Conservation (phyloP, 2,888 invertebrate species). For the Aphelenchoides bicaudatus region DNA sequence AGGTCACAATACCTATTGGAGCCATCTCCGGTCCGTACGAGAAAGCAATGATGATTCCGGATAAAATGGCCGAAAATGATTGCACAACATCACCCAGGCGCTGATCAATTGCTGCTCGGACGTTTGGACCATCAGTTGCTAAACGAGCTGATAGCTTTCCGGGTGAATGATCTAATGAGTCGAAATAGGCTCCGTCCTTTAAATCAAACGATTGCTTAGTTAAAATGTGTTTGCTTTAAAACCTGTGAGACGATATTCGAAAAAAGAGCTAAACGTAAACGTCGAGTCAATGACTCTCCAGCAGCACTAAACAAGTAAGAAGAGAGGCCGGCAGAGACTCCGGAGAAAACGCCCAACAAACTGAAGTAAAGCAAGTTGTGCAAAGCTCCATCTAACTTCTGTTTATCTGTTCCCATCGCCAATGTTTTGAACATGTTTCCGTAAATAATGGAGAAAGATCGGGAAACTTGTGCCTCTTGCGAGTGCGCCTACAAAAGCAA, state of each 20-base stretch:
- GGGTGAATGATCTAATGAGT: constrained; percentile 60
- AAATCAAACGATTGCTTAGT: constrained; percentile 1
- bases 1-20: constrained; percentile 46
- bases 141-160: constrained; percentile 61
- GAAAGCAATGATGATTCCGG: constrained; percentile 46
- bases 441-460: constrained; percentile 28
- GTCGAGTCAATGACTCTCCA: constrained; percentile 43
- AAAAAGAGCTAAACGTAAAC: constrained; percentile 60
- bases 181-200: constrained; percentile 63
- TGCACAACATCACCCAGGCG: constrained; percentile 48
- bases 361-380: constrained; percentile 20
- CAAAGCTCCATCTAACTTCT: constrained; percentile 16
- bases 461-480: constrained; percentile 23
- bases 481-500: constrained; percentile 19
- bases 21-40: constrained; percentile 50
- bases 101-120: constrained; percentile 60
- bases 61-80: constrained; percentile 36
- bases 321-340: constrained; percentile 28
- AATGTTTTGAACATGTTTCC: constrained; percentile 27
- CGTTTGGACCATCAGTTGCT: constrained; percentile 63
- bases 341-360: constrained; percentile 18
- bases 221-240: background rate
- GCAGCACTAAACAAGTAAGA: constrained; percentile 41
- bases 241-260: constrained; percentile 61
- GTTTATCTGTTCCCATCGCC: background rate